Conservation (phyloP, 2,797 vertebrate species). For the Dendrocincla fuliginosa region DNA sequence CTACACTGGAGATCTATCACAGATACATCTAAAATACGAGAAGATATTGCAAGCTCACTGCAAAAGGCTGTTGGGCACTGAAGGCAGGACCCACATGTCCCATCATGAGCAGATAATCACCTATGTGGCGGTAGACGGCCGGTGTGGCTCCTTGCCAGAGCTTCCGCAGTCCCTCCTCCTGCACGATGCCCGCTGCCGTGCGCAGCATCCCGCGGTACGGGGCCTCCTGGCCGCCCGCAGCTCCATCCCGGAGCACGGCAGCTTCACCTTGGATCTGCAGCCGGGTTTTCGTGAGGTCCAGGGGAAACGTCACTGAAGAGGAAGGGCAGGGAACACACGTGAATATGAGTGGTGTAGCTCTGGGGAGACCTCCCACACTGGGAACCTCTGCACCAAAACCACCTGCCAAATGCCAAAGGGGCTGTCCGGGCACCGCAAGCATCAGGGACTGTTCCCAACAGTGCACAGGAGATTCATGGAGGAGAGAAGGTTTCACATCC, state of each 20-base stretch:
- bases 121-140: constrained; percentile 85
- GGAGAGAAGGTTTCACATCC: background rate
- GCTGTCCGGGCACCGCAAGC: background rate
- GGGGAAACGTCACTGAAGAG: constrained; percentile 83
- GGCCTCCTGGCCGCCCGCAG: background rate
- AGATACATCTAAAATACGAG: background rate
- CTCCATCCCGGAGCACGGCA: constrained; percentile 39
- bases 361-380: background rate
- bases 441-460: rapidly evolving
- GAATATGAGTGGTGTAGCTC: background rate
- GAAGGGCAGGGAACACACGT: background rate
- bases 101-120: constrained; percentile 64
- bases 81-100: background rate
- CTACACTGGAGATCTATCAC: background rate
- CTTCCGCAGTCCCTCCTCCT: constrained; percentile 81
- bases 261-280: constrained; percentile 87
- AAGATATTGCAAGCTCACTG: background rate
- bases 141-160: constrained; percentile 87
- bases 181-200: constrained; percentile 79
- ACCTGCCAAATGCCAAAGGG: background rate
- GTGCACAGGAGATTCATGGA: rapidly evolving
- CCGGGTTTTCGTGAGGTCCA: constrained; percentile 87
- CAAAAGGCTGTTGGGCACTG: background rate
- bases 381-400: background rate
- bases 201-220: constrained; percentile 81